Base-by-base conservation (phyloP, 1,140 invertebrate genomes). In the Holcopasites calliopsidis region DNA sequence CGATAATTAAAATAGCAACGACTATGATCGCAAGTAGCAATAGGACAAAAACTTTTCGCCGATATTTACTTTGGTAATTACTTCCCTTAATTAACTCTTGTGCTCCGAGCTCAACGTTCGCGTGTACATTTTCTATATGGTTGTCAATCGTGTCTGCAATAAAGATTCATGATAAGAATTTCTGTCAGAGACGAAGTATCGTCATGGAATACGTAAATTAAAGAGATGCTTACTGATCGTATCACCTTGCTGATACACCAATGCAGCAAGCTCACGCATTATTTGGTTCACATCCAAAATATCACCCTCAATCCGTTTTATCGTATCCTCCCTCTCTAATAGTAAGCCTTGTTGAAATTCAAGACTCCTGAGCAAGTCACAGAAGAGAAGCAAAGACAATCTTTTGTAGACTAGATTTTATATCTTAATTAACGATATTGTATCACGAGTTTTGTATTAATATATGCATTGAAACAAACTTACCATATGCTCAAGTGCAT, bases 271-370 rank as follows among this genome's bases (percentile, higher is more conserved):
- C 82, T 97, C 95, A 74, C 95, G 94, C 95, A 98, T 98, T 64
- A 99, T 98, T 89, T 97, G 94, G 90, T 98, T 98, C 0, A 98
- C 95, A 90, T 98, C 97, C 65, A 97, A 90, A 68, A 99, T 96
- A 89, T 98, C 96, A 4, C 94, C 94, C 92, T 98, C 96, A 55
- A 97, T 96, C 87, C 94, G 93, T 77, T 93, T 93, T 71, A 97
- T 94, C 87, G 95, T 93, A 26, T 94, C 93, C 82, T 96, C 95
- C 47, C 95, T 93, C 76, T 97, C 96, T 31, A 95, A 78, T 49
- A 96, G 84, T 92, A 97, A 93, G 69, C 94, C 95, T 74, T 95
- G 94, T 89, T 96, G 95, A 90, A 96, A 96, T 87, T 96, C 94
- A 18, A 97, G 90, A 52, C 70, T 77, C 66, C 90, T 91, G 58